phyloP scores from a whole-genome alignment of 2,113 vertebrate species.

The Callithrix jacchus region DNA sequence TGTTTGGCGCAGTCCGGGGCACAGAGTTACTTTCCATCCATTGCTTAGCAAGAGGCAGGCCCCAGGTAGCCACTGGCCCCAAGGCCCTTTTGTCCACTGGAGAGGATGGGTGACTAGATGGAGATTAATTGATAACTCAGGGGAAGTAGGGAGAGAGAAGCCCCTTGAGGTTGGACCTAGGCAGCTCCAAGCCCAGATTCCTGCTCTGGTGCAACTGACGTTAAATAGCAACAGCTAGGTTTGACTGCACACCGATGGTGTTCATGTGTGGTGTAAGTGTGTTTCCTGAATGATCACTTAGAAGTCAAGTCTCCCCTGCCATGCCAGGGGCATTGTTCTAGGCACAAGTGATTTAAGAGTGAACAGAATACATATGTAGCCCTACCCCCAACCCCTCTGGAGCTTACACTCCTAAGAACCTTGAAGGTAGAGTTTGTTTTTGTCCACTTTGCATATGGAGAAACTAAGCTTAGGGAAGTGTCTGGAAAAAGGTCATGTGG shows the following conservation, averaged over 20 bases:
- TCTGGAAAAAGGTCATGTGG: not conserved
- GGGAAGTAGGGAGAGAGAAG: not conserved
- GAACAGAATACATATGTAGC: not conserved
- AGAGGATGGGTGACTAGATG: rapidly evolving
- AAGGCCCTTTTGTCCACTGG: not conserved
- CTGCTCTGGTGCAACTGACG: not conserved
- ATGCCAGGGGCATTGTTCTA: not conserved
- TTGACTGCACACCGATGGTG: rapidly evolving
- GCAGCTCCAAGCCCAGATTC: not conserved
- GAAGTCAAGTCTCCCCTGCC: too few relatives aligned
- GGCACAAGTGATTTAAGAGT: not conserved
- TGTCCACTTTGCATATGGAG: not conserved
- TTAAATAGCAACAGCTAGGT: not conserved
- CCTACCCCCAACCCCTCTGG: too few relatives aligned
- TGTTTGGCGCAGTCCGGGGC: not conserved
- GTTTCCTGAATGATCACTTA: not conserved
- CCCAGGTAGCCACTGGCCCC: not conserved
- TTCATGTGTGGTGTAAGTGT: rapidly evolving
- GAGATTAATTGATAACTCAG: not conserved
- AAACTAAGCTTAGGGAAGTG: not conserved
- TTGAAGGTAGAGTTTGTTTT: not conserved
- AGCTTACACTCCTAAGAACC: too few relatives aligned
- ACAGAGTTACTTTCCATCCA: not conserved
- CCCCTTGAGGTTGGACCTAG: rapidly evolving
- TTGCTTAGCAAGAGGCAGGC: not conserved